Conservation (phyloP, 2,113 vertebrate species). For the Nothobranchius furzeri region DNA sequence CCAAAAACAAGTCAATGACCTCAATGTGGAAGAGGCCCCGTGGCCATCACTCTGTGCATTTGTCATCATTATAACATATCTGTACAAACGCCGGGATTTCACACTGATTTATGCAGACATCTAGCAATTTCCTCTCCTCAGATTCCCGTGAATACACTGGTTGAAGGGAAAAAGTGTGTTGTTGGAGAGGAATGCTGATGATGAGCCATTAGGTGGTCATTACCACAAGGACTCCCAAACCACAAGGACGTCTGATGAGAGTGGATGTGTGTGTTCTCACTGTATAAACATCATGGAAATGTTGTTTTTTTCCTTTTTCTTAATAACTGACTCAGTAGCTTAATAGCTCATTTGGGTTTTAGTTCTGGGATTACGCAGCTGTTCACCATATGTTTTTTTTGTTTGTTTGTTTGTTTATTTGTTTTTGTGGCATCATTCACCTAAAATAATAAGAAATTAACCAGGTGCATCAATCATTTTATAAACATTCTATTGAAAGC, state of each 20-base stretch:
- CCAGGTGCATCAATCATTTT: not conserved
- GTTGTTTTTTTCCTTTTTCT: slow-evolving; percentile 6
- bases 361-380: slow-evolving; percentile 24
- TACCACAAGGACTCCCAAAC: slow-evolving; percentile 56
- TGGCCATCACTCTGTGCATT: not conserved
- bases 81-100: not conserved
- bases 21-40: not conserved
- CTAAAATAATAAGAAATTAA: slow-evolving; percentile 10
- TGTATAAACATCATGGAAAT: slow-evolving; percentile 54
- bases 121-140: slow-evolving; percentile 26
- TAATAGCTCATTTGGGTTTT: slow-evolving; percentile 57
- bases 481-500: too few relatives aligned
- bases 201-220: slow-evolving; percentile 50
- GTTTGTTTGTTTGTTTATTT: not conserved
- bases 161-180: slow-evolving; percentile 50
- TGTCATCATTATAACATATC: not conserved
- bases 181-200: slow-evolving; percentile 62
- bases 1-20: not conserved
- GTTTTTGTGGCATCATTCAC: slow-evolving; percentile 10
- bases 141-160: slow-evolving; percentile 40
- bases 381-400: slow-evolving; percentile 21
- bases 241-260: slow-evolving; percentile 47
- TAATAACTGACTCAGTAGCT: slow-evolving; percentile 59
- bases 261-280: slow-evolving; percentile 31
- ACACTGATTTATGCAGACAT: slow-evolving; percentile 46